Evolutionary conservation across 30 jellyfish, hydroid and myxozoan genomes (phyloP).

Genomic region (Aurelia coerulea): DNA sequence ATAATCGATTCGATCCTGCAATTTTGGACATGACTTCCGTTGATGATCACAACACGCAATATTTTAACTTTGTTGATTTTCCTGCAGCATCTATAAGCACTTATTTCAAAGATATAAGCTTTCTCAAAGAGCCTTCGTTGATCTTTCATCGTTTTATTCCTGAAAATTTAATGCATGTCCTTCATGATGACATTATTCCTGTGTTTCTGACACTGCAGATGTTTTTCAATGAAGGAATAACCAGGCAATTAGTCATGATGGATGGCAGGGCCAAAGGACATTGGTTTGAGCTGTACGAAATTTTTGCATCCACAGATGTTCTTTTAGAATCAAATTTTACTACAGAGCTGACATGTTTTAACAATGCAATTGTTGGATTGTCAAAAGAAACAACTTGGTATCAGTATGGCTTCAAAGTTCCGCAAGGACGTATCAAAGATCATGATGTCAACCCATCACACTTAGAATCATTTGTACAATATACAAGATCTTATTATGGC

Average conservation of each 20-base stretch:
- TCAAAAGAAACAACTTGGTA: slow-evolving; percentile 92
- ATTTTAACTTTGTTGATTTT: slow-evolving; percentile 76
- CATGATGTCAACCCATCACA: slow-evolving; percentile 14
- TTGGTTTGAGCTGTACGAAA: slow-evolving; percentile 61
- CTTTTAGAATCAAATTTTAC: slow-evolving; percentile 24
- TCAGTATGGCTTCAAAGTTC: slow-evolving; percentile 86
- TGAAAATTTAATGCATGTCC: slow-evolving; percentile 91
- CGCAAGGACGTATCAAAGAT: slow-evolving; percentile 78
- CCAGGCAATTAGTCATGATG: slow-evolving; percentile 58
- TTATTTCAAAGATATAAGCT: slow-evolving; percentile 4
- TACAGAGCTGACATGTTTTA: slow-evolving; percentile 66
- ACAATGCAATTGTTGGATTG: slow-evolving; percentile 80
- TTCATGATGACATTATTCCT: slow-evolving; percentile 95
- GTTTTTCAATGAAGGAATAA: background rate
- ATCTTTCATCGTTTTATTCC: slow-evolving; percentile 93
- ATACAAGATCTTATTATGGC: background rate
- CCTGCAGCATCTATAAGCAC: slow-evolving; percentile 41
- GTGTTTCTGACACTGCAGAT: slow-evolving; percentile 50
- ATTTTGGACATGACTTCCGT: slow-evolving; percentile 84
- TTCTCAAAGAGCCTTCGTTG: slow-evolving; percentile 18
- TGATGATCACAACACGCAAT: slow-evolving; percentile 82
- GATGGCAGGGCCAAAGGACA: slow-evolving; percentile 88
- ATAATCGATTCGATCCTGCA: slow-evolving; percentile 68
- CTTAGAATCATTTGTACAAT: slow-evolving; percentile 26
- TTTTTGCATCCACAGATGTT: background rate